Conservation (phyloP, 2,113 vertebrate species). For the Antidorcas marsupialis region DNA sequence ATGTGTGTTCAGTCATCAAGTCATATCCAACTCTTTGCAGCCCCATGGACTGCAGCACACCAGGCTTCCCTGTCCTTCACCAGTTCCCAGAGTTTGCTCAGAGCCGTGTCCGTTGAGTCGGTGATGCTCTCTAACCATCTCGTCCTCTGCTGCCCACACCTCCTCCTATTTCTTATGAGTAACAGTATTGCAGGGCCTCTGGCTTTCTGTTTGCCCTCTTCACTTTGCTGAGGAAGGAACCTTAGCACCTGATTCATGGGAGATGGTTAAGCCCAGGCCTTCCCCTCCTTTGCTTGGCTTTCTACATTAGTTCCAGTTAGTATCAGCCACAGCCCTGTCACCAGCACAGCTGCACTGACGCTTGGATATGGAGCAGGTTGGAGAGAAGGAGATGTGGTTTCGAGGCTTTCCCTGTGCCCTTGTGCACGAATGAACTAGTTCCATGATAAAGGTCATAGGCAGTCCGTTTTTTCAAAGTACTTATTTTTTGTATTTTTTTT, state of each 20-base stretch:
- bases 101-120: neutral
- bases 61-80: neutral
- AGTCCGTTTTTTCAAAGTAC: neutral
- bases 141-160: neutral
- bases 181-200: neutral
- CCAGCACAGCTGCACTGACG: too few species aligned
- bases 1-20: neutral
- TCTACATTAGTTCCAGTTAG: rapidly evolving
- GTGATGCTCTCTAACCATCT: neutral
- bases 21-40: neutral
- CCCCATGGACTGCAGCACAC: neutral
- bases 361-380: neutral
- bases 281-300: neutral
- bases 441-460: rapidly evolving
- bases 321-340: neutral
- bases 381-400: neutral
- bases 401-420: neutral
- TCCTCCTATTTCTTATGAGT: neutral
- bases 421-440: neutral
- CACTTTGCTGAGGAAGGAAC: neutral
- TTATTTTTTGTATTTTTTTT: neutral
- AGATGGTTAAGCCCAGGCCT: neutral
- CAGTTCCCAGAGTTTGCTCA: neutral
- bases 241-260: neutral
- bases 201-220: too few species aligned